Evolutionary conservation across 2,113 vertebrate species (phyloP).

Genomic region (Urocitellus parryii): DNA sequence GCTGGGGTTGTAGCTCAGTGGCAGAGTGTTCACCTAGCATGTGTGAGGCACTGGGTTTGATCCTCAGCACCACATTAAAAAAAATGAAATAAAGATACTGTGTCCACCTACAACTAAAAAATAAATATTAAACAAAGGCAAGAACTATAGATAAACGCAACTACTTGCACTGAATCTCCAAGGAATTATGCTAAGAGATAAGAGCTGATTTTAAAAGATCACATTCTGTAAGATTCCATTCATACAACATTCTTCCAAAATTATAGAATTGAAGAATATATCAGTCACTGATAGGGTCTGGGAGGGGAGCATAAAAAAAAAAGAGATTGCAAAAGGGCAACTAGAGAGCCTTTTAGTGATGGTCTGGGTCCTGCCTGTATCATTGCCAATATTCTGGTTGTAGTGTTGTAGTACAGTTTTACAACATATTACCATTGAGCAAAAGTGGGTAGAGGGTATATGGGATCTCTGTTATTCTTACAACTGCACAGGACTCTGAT

Average conservation of each 20-base stretch:
- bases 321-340: background rate
- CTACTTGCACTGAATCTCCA: background rate
- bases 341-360: rapidly evolving
- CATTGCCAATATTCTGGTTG: rapidly evolving
- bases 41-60: too few relatives aligned
- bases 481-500: background rate
- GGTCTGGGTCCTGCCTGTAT: too few relatives aligned
- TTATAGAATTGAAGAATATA: background rate
- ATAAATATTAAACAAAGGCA: background rate
- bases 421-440: background rate
- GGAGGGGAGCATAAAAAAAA: too few relatives aligned
- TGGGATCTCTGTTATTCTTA: background rate
- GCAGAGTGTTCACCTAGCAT: too few relatives aligned
- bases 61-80: too few relatives aligned
- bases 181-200: background rate
- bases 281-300: background rate
- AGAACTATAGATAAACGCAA: rapidly evolving
- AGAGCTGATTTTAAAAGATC: background rate
- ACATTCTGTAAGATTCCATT: background rate
- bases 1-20: too few relatives aligned
- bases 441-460: background rate
- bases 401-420: rapidly evolving
- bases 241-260: background rate
- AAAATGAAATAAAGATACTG: too few relatives aligned
- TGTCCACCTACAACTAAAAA: too few relatives aligned